These are phyloP conservation scores for Gracilinanus agilis DNA, from an alignment of 2,113 vertebrate genomes.

Conservation along the genomic window DNA sequence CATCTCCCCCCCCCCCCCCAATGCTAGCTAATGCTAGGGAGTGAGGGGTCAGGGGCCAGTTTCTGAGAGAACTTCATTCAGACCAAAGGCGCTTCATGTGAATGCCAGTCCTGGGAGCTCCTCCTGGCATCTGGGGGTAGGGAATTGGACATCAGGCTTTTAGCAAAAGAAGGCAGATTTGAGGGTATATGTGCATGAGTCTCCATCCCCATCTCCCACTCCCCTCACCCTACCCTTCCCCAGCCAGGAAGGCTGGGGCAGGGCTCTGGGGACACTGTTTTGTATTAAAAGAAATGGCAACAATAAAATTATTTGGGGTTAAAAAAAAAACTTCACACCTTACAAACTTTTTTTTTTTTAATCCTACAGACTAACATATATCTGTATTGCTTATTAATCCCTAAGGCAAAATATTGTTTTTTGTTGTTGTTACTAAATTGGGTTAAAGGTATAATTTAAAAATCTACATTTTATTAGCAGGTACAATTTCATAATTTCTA, in stretches of 20 bases:
- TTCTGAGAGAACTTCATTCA: background rate
- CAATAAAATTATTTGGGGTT: slow-evolving; percentile 97
- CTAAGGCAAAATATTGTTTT: too few species aligned
- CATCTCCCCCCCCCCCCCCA: too few species aligned
- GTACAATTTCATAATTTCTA: too few species aligned
- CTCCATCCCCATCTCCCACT: background rate
- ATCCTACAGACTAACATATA: too few species aligned
- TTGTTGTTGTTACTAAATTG: too few species aligned
- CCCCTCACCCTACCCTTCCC: slow-evolving; percentile 66
- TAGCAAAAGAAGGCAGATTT: background rate
- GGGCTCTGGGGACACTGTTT: slow-evolving; percentile 81
- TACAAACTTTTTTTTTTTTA: too few species aligned
- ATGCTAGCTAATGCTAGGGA: background rate
- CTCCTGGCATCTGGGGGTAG: background rate
- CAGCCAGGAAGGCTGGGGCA: background rate
- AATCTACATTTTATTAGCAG: too few species aligned
- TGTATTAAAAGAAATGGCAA: slow-evolving; percentile 87
- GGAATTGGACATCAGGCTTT: background rate
- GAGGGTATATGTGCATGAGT: background rate
- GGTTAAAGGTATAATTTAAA: too few species aligned
- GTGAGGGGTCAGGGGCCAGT: background rate
- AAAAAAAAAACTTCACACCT: too few species aligned
- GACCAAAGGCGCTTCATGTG: background rate
- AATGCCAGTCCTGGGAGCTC: slow-evolving; percentile 12
- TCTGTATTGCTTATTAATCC: too few species aligned